Evolutionary conservation across 37 sponge, comb jelly and placozoan species (phyloP).

Genomic region (Tethya wilhelma): DNA sequence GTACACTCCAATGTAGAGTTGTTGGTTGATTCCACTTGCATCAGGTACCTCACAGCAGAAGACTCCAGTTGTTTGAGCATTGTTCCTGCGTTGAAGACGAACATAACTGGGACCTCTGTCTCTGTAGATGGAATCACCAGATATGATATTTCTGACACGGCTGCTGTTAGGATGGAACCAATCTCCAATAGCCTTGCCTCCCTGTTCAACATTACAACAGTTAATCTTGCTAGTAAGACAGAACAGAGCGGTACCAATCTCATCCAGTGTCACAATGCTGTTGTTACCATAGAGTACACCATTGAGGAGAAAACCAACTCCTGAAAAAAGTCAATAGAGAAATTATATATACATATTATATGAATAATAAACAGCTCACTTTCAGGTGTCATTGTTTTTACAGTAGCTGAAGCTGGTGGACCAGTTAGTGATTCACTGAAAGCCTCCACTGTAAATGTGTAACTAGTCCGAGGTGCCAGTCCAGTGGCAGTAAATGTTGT

Average conservation of each 20-base stretch:
- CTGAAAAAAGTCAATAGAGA: no score
- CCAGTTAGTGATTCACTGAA: no score
- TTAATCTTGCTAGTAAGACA: background rate
- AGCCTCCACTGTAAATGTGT: constrained; percentile 6
- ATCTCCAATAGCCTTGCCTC: background rate
- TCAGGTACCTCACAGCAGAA: no score
- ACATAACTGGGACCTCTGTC: constrained; percentile 1
- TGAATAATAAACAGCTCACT: background rate
- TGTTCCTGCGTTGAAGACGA: background rate
- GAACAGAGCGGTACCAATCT: constrained; percentile 22
- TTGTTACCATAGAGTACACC: constrained; percentile 10
- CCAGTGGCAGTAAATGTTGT: background rate
- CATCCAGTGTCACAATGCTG: constrained; percentile 20
- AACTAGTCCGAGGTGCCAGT: constrained; percentile 11
- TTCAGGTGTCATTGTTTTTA: background rate
- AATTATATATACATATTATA: background rate
- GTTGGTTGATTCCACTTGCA: no score
- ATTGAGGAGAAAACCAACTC: no score
- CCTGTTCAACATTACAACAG: background rate
- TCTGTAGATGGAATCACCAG: no score
- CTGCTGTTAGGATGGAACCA: background rate
- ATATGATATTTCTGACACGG: no score
- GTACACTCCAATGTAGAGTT: no score
- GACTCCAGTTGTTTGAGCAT: no score
- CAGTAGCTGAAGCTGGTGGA: background rate